These are phyloP conservation scores for Baccha elongata DNA, from an alignment of 2,888 invertebrate genomes.

Conservation along the genomic window DNA sequence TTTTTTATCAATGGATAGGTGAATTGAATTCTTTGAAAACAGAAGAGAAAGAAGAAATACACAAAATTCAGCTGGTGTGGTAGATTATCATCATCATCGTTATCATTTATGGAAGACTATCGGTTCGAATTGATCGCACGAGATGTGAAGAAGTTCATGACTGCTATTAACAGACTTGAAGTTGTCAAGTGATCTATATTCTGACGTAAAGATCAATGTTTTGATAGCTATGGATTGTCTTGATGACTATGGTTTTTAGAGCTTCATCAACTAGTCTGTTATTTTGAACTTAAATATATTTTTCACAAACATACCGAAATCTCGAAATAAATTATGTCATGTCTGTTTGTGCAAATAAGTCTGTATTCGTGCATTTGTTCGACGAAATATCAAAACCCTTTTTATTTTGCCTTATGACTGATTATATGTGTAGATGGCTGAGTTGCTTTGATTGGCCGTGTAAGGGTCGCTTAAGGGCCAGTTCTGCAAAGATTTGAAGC, in stretches of 20 bases:
- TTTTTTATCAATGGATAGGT: conserved; percentile 45
- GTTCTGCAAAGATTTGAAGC: too few relatives aligned
- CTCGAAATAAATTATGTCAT: too few relatives aligned
- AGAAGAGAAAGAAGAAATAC: not conserved
- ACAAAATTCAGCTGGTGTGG: conserved; percentile 9
- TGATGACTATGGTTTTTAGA: conserved; percentile 8
- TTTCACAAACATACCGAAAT: too few relatives aligned
- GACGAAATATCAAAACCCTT: too few relatives aligned
- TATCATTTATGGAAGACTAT: conserved; percentile 62
- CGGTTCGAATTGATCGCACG: conserved; percentile 44
- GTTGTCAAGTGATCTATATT: conserved; percentile 27
- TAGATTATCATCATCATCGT: conserved; percentile 38
- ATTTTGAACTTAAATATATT: too few relatives aligned
- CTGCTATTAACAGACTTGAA: conserved; percentile 15
- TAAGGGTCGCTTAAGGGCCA: too few relatives aligned
- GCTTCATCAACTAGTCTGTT: too few relatives aligned
- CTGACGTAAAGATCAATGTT: conserved; percentile 44
- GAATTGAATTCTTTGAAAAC: conserved; percentile 13
- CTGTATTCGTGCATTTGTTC: too few relatives aligned
- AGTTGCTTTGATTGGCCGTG: too few relatives aligned
- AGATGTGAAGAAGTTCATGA: conserved; percentile 12
- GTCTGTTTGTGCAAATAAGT: too few relatives aligned
- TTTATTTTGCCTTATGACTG: too few relatives aligned
- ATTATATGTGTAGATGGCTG: too few relatives aligned
- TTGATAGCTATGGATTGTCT: conserved; percentile 14